Conservation (phyloP, 2,888 invertebrate genomes). For the Dynastes maya region DNA sequence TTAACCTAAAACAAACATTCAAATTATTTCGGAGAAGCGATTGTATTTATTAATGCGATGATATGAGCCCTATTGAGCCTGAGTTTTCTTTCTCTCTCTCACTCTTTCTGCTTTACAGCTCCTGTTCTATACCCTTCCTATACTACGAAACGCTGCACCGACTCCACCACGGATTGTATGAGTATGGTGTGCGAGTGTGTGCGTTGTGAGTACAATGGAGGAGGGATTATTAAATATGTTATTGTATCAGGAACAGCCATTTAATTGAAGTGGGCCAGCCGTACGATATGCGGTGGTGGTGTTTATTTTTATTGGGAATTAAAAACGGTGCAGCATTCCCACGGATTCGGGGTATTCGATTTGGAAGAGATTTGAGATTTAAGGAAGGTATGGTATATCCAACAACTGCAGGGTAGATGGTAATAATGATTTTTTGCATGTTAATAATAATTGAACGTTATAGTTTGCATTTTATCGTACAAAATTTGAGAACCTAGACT, state of each 20-base stretch:
- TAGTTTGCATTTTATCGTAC: no score
- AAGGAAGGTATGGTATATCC: neutral
- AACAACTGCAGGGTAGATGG: neutral
- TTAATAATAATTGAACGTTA: no score
- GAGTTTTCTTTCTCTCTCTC: neutral
- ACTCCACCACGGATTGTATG: neutral
- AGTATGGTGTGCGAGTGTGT: neutral
- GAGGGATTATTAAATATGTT: constrained; percentile 58
- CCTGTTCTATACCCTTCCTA: neutral
- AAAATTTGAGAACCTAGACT: no score
- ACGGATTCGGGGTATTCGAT: neutral
- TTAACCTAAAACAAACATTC: constrained; percentile 69
- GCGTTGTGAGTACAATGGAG: constrained; percentile 34
- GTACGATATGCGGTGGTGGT: constrained; percentile 25
- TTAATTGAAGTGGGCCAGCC: constrained; percentile 50
- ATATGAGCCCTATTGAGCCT: constrained; percentile 57
- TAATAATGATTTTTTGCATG: no score
- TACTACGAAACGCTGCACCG: constrained; percentile 35
- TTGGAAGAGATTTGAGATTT: constrained; percentile 3
- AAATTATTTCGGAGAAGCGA: constrained; percentile 68
- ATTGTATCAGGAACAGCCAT: constrained; percentile 53
- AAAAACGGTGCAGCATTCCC: constrained; percentile 47
- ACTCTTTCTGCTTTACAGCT: neutral
- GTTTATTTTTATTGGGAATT: constrained; percentile 53
- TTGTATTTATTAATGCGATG: constrained; percentile 64